Conservation (phyloP, 2,797 vertebrate genomes). For the Melanotaenia parkinsoni region DNA sequence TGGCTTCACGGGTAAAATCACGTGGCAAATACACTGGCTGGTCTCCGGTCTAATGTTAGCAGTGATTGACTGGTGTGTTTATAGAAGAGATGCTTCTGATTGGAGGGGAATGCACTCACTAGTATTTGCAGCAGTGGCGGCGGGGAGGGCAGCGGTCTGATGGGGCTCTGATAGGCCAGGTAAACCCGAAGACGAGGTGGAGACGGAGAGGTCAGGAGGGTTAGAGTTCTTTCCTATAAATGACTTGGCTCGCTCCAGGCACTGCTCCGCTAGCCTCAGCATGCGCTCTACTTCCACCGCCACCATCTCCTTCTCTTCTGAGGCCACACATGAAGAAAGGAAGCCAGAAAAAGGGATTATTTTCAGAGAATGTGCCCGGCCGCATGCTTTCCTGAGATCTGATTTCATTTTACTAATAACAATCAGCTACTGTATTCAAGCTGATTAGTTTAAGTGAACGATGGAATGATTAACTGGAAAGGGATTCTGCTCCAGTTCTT, state of each 20-base stretch:
- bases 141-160: conserved; percentile 1
- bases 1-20: conserved; percentile 5
- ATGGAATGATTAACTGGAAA: conserved; percentile 15
- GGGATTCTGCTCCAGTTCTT: background rate
- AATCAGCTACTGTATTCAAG: conserved; percentile 12
- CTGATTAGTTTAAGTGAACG: conserved; percentile 36
- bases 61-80: background rate
- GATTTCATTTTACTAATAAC: background rate
- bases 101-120: conserved; percentile 52
- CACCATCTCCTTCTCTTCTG: conserved; percentile 77
- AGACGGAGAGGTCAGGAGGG: conserved; percentile 18
- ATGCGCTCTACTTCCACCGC: conserved; percentile 88
- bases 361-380: background rate
- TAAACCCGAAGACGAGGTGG: conserved; percentile 7
- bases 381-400: background rate
- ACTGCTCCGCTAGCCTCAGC: conserved; percentile 93
- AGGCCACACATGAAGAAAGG: background rate
- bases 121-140: conserved; percentile 6
- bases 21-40: too few species aligned
- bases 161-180: conserved; percentile 21
- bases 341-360: background rate
- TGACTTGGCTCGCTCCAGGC: conserved; percentile 92
- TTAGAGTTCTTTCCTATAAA: conserved; percentile 78
- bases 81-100: background rate
- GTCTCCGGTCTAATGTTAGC: background rate